Evolutionary conservation across 2,113 vertebrate genomes (phyloP).

Genomic region (Puma concolor): DNA sequence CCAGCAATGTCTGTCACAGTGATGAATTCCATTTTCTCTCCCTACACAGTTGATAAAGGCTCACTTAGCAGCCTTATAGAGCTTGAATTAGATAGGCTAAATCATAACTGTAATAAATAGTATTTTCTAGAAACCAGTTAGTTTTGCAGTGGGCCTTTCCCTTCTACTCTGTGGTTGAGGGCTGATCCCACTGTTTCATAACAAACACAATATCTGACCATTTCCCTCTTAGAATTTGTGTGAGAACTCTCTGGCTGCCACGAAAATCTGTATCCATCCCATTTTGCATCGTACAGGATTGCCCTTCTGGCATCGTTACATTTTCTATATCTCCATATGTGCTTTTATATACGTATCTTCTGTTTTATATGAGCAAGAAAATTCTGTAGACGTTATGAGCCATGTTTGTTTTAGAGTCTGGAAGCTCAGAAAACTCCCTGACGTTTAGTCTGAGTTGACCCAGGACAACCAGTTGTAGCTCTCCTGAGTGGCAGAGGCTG

Average conservation of each 20-base stretch:
- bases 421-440: background rate
- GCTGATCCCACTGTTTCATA: background rate
- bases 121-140: constrained; percentile 10
- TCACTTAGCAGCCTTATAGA: background rate
- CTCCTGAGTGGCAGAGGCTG: background rate
- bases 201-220: background rate
- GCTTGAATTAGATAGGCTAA: constrained; percentile 34
- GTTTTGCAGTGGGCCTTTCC: background rate
- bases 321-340: background rate
- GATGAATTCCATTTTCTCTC: background rate
- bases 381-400: background rate
- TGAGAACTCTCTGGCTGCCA: background rate
- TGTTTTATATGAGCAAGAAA: background rate
- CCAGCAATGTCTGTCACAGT: accelerated
- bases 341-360: background rate
- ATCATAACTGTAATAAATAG: background rate
- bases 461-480: background rate
- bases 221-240: background rate
- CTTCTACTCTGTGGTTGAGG: constrained; percentile 17
- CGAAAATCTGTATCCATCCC: background rate
- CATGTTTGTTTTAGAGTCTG: background rate
- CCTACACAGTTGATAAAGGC: background rate
- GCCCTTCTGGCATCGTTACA: background rate
- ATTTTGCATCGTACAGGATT: background rate
- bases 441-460: background rate